Conservation (phyloP, 1,140 invertebrate genomes). For the Akabosia matsudoensis region DNA sequence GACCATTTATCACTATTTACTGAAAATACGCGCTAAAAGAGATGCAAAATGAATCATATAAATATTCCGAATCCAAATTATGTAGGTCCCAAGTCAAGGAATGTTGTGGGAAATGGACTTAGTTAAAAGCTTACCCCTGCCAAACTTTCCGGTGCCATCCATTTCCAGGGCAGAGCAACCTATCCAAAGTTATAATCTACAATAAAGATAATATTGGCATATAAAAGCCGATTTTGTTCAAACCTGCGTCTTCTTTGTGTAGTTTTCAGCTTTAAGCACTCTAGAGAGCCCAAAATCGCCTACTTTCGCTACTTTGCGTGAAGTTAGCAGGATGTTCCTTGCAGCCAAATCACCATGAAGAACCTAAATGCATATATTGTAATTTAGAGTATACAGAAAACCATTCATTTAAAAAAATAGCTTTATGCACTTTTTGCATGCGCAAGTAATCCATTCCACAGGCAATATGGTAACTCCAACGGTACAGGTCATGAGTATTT, state of each 20-base stretch:
- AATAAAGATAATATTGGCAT: neutral
- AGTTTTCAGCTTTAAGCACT: conserved; percentile 32
- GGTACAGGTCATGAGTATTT: neutral
- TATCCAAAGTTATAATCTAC: neutral
- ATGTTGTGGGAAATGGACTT: no score
- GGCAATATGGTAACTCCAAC: conserved; percentile 11
- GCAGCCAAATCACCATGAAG: conserved; percentile 58
- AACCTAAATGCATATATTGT: conserved; percentile 44
- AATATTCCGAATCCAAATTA: no score
- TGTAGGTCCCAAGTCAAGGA: no score
- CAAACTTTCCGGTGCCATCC: neutral
- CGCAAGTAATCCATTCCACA: conserved; percentile 2
- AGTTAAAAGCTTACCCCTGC: no score
- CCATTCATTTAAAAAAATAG: neutral
- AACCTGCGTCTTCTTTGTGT: conserved; percentile 11
- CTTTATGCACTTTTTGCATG: neutral
- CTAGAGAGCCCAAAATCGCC: conserved; percentile 58
- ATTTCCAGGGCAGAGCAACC: neutral
- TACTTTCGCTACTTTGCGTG: conserved; percentile 55
- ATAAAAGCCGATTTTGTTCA: neutral
- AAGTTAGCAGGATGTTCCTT: conserved; percentile 56
- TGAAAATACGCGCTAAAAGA: conserved; percentile 52
- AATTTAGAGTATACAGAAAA: no score
- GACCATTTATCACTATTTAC: conserved; percentile 55
- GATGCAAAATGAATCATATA: no score